Conservation (phyloP, 2,888 invertebrate species). For the Cosmopolites sordidus region DNA sequence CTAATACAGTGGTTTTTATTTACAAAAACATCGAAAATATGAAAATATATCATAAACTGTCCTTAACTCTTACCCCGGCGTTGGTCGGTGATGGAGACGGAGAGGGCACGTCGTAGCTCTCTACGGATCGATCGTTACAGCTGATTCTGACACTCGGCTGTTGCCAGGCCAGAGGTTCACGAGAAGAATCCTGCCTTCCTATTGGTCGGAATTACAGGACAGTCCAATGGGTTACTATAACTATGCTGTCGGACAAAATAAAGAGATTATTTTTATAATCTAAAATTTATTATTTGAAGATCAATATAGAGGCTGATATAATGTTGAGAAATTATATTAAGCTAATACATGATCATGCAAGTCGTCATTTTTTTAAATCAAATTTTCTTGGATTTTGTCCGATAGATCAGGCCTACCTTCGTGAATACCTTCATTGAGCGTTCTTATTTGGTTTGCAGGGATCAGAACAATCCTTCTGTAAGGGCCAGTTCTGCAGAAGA, state of each 20-base stretch:
- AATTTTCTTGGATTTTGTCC: too few relatives aligned
- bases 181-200: constrained; percentile 27
- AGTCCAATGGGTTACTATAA: constrained; percentile 7
- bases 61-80: constrained; percentile 24
- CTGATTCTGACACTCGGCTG: constrained; percentile 47
- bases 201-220: constrained; percentile 35
- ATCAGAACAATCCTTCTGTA: too few relatives aligned
- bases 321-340: too few relatives aligned
- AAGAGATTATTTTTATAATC: neutral
- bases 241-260: neutral
- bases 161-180: constrained; percentile 44
- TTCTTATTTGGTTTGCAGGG: too few relatives aligned
- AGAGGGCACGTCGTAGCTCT: constrained; percentile 28
- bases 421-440: too few relatives aligned
- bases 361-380: too few relatives aligned
- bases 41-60: constrained; percentile 24
- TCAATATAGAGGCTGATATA: too few relatives aligned
- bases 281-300: neutral
- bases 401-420: too few relatives aligned
- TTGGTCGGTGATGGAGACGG: constrained; percentile 35
- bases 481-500: too few relatives aligned
- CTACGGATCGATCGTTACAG: constrained; percentile 43
- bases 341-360: too few relatives aligned
- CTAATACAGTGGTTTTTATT: neutral
- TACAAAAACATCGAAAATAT: neutral